Percentiles rank a stretch among this genome's conserved stretches.
Evolutionary conservation across 1,140 invertebrate species (phyloP).

Genomic region (Piezodorus guildinii): DNA sequence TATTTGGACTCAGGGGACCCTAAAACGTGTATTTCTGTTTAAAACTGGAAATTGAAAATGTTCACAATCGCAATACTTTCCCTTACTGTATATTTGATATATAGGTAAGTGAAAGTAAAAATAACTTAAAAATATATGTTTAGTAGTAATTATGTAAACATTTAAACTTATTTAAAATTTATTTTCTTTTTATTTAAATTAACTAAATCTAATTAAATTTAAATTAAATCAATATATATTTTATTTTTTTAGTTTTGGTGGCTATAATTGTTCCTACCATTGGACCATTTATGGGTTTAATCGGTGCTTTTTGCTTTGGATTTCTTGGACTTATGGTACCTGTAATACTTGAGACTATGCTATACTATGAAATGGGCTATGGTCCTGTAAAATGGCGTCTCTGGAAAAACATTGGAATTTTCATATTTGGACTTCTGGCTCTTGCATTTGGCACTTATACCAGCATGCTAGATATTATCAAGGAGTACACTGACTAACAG

Average conservation of each 20-base stretch:
- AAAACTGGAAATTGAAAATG: too few species aligned
- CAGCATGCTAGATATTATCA: slow-evolving; percentile 54
- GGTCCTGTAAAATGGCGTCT: slow-evolving; percentile 57
- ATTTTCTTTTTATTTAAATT: slow-evolving; percentile 55
- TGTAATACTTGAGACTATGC: slow-evolving; percentile 72
- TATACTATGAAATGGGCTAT: slow-evolving; percentile 51
- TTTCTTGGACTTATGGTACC: slow-evolving; percentile 88
- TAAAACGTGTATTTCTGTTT: too few species aligned
- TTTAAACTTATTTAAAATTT: slow-evolving; percentile 42
- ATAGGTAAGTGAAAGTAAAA: too few species aligned
- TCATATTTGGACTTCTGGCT: slow-evolving; percentile 58
- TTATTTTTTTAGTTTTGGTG: slow-evolving; percentile 35
- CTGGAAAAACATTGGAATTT: slow-evolving; percentile 62
- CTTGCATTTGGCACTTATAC: slow-evolving; percentile 67
- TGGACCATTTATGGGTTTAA: slow-evolving; percentile 79
- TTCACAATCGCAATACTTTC: too few species aligned
- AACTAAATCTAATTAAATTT: too few species aligned
- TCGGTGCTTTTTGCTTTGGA: slow-evolving; percentile 89
- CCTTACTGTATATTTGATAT: too few species aligned
- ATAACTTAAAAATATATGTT: too few species aligned
- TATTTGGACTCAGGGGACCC: too few species aligned
- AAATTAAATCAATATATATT: background rate
- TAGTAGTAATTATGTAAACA: too few species aligned
- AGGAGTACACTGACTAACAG: background rate
- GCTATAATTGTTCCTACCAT: slow-evolving; percentile 80